Evolutionary conservation across 2,888 invertebrate genomes (phyloP).

Genomic region (Nephrotoma flavescens): DNA sequence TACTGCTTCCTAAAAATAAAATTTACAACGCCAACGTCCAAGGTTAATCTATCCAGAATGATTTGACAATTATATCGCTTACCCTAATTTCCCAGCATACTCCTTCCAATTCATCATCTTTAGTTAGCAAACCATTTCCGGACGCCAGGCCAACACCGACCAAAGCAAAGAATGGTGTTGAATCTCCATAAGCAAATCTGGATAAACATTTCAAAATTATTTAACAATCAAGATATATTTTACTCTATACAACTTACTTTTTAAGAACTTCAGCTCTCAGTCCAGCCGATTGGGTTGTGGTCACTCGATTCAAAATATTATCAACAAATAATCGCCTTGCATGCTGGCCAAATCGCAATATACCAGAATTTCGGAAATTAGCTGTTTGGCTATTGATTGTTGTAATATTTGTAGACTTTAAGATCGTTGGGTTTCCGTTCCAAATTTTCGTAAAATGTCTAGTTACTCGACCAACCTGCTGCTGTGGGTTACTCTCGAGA

Average conservation of each 20-base stretch:
- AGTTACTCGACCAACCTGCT: background rate
- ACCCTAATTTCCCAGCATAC: slow-evolving; percentile 65
- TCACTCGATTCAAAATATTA: slow-evolving; percentile 52
- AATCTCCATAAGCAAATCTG: slow-evolving; percentile 49
- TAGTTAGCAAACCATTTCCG: slow-evolving; percentile 55
- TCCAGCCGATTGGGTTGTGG: slow-evolving; percentile 47
- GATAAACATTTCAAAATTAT: slow-evolving; percentile 10
- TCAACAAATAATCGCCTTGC: slow-evolving; percentile 52
- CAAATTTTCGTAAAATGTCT: slow-evolving; percentile 16
- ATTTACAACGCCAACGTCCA: background rate
- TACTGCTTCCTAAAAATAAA: slow-evolving; percentile 21
- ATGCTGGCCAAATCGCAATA: slow-evolving; percentile 42
- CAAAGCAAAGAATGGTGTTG: slow-evolving; percentile 57
- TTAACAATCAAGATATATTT: background rate
- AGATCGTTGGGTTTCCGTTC: background rate
- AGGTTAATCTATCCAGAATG: background rate
- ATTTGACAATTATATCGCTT: slow-evolving; percentile 15
- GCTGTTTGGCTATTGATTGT: slow-evolving; percentile 15
- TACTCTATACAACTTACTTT: slow-evolving; percentile 23
- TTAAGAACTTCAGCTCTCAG: slow-evolving; percentile 45
- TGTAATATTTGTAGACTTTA: slow-evolving; percentile 15
- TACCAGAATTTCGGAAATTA: slow-evolving; percentile 18
- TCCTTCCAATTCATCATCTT: slow-evolving; percentile 62
- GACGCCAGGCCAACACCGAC: slow-evolving; percentile 60
- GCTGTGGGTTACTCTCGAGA: slow-evolving; percentile 23